Evolutionary conservation across 2,797 vertebrate genomes (phyloP).

Genomic region (Hydrophis major): DNA sequence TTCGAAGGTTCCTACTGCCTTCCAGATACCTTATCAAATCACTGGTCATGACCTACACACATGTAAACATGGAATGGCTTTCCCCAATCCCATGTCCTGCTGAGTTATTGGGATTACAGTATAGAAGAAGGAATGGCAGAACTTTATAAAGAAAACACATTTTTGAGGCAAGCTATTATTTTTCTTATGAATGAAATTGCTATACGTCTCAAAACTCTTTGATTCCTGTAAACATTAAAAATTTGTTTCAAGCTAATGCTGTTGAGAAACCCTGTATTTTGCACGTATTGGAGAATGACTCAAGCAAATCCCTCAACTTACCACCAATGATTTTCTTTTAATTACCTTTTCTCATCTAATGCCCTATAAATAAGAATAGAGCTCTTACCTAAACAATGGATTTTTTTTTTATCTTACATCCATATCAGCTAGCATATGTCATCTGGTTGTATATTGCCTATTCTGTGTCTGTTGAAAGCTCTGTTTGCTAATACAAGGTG

Average conservation of each 20-base stretch:
- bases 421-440: background rate
- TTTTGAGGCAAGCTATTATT: background rate
- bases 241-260: background rate
- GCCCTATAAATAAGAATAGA: slow-evolving; percentile 2
- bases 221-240: background rate
- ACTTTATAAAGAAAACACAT: background rate
- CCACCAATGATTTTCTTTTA: background rate
- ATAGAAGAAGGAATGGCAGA: background rate
- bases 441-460: slow-evolving; percentile 1
- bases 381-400: slow-evolving; percentile 7
- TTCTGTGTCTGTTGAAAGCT: background rate
- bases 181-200: background rate
- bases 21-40: background rate
- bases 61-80: background rate
- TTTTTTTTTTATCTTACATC: slow-evolving; percentile 10
- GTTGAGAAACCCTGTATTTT: background rate
- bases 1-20: background rate
- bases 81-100: background rate
- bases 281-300: background rate
- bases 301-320: background rate
- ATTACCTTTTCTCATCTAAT: background rate
- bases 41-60: background rate
- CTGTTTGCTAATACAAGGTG: background rate
- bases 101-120: background rate
- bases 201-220: background rate